phyloP scores from a whole-genome alignment of 2,113 vertebrate genomes.

The Charadrius vociferus region DNA sequence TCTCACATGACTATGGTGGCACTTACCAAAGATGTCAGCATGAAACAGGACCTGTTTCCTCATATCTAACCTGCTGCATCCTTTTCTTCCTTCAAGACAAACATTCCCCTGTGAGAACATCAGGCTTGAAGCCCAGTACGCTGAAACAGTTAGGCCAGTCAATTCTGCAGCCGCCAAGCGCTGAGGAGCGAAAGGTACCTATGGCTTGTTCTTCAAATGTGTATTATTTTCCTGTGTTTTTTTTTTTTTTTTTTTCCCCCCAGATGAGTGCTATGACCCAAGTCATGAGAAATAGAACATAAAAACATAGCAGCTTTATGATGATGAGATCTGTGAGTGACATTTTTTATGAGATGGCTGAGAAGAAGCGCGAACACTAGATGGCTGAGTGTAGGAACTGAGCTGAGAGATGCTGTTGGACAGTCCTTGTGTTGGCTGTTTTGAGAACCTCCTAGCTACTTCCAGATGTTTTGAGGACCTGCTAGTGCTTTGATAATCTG shows the following conservation, averaged over 20 bases:
- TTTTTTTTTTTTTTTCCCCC: not conserved
- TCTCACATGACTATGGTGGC: not conserved
- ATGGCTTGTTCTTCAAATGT: not conserved
- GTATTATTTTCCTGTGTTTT: not conserved
- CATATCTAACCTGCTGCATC: not conserved
- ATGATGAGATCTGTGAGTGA: not conserved
- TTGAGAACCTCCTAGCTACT: not conserved
- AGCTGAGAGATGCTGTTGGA: not conserved
- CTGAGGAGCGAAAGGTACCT: slow-evolving; percentile 69
- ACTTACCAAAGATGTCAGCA: not conserved
- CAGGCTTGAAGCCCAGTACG: slow-evolving; percentile 89
- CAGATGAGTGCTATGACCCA: not conserved
- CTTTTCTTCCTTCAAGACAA: slow-evolving; percentile 69
- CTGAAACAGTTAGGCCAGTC: slow-evolving; percentile 86
- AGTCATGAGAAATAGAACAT: not conserved
- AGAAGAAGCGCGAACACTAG: not conserved
- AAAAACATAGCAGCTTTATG: not conserved
- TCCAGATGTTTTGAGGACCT: not conserved
- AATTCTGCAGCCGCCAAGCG: slow-evolving; percentile 57
- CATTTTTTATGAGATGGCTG: not conserved
- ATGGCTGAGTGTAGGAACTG: not conserved
- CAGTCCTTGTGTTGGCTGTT: not conserved
- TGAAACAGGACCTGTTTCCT: not conserved
- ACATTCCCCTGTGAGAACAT: slow-evolving; percentile 74
- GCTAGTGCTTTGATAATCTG: not conserved